These are phyloP conservation scores for Scolopax mira DNA, from an alignment of 2,113 vertebrate genomes.

Conservation along the genomic window DNA sequence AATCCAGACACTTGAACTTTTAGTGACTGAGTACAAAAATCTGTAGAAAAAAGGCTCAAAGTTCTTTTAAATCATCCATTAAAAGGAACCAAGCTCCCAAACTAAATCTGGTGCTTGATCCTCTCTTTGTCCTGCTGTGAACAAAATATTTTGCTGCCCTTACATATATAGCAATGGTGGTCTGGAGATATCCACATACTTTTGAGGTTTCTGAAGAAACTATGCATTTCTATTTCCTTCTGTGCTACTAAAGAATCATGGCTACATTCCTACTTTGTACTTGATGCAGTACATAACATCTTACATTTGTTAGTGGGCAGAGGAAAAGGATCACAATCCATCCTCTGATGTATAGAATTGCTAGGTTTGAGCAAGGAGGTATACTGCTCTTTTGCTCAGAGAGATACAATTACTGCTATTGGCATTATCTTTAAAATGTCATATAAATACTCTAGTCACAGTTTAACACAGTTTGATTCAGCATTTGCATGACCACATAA, in stretches of 20 bases:
- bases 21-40: not conserved
- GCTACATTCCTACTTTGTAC: not conserved
- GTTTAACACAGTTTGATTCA: not conserved
- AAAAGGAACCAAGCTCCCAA: not conserved
- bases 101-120: not conserved
- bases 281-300: not conserved
- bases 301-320: not conserved
- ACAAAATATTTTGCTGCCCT: not conserved
- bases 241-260: not conserved
- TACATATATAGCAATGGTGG: not conserved
- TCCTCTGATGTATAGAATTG: not conserved
- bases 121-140: not conserved
- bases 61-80: not conserved
- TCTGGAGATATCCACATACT: not conserved
- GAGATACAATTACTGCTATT: not conserved
- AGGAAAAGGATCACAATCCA: not conserved
- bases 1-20: not conserved
- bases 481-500: not conserved
- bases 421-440: not conserved
- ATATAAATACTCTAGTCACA: not conserved
- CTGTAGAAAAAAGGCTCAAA: not conserved
- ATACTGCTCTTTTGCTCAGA: not conserved
- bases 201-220: not conserved
- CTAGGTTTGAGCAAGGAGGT: not conserved
- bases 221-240: not conserved